These are phyloP conservation scores for Linnaemya tessellans DNA, from an alignment of 2,888 invertebrate genomes.

Conservation along the genomic window DNA sequence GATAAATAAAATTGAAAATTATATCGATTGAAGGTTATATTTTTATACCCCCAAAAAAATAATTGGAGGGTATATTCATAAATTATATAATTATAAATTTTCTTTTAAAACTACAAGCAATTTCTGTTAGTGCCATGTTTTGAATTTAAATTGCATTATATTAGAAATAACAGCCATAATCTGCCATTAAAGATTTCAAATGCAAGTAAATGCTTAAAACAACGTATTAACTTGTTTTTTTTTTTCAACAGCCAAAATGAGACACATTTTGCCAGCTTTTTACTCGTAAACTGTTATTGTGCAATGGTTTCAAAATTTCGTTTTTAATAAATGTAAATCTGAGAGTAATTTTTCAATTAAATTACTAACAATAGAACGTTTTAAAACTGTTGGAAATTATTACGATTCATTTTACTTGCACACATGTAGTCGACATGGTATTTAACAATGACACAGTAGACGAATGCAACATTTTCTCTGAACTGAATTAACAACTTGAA, in stretches of 20 bases:
- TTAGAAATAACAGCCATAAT: background rate
- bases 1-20: too few species aligned
- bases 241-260: background rate
- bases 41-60: too few species aligned
- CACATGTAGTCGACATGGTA: background rate
- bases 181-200: background rate
- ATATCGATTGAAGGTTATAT: too few species aligned
- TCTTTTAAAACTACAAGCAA: too few species aligned
- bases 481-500: too few species aligned
- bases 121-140: too few species aligned
- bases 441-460: background rate
- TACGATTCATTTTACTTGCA: conserved; percentile 3
- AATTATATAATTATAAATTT: too few species aligned
- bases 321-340: conserved; percentile 9
- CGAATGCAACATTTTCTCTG: too few species aligned
- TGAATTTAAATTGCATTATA: background rate
- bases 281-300: background rate
- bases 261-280: background rate
- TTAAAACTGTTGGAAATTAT: conserved; percentile 14
- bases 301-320: conserved; percentile 5
- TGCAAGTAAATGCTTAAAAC: background rate
- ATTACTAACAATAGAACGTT: conserved; percentile 10
- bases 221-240: background rate
- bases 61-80: too few species aligned
- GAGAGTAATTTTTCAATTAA: conserved; percentile 6